Base-by-base conservation (phyloP, 2,888 invertebrate species). In the Metopia argyrocephala region DNA sequence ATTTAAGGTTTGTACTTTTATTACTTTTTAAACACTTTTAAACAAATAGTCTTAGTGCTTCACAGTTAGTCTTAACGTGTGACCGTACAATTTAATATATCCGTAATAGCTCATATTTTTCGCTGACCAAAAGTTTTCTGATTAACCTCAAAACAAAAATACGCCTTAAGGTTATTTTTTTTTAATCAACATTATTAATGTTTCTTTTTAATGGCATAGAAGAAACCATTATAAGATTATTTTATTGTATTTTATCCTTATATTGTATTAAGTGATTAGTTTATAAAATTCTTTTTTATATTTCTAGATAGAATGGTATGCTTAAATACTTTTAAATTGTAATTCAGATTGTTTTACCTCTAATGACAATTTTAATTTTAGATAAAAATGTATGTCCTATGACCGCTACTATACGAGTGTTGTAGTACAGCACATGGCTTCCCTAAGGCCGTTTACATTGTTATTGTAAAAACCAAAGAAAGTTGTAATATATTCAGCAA, bases 361-460 rank as follows among this genome's bases (percentile, higher is more conserved):
- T 38, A 38, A n/a, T n/a, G n/a, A n/a, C n/a, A n/a, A 38, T 38
- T 38, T 38, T 12, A 38, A 38, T 12, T 38, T 38, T 15, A 38
- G 38, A 15, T 38, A 12, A 38, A 38, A 38, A 12, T 38, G 38
- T 38, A 38, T 38, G 38, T 38, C 38, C 15, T n/a, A n/a, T n/a
- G n/a, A 38, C 38, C 12, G 15, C 12, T 38, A 38, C 38, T 12
- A 12, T 3, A 38, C 38, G 38, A n/a, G n/a, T n/a, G n/a, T n/a
- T n/a, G n/a, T n/a, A n/a, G n/a, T n/a, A n/a, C 38, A 38, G 65
- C 64, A 57, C 46, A 21, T 75, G 61, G 46, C 20, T 31, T 25
- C 54, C 76, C 48, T 46, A 4, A 69, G 76, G 76, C 69, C 25
- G 31, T 69, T 38, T 69, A 76, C 68, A 69, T 68, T 68, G 68